Evolutionary conservation across 2,113 vertebrate species (phyloP).

Genomic region (Peromyscus polionotus): DNA sequence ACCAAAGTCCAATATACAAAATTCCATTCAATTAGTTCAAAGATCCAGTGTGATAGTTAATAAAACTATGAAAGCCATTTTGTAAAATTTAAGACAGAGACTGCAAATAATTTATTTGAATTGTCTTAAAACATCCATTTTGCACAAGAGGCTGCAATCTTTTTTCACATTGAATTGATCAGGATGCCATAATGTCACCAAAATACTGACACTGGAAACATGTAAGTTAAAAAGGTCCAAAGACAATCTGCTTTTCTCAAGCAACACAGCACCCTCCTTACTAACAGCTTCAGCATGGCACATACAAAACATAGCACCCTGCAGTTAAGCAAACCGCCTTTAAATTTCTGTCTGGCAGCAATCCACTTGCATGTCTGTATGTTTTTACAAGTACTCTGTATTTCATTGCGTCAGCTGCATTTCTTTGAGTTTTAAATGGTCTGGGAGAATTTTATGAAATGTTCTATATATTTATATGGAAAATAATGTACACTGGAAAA

Average conservation of each 20-base stretch:
- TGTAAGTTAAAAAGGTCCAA: constrained; percentile 71
- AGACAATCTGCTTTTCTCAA: constrained; percentile 80
- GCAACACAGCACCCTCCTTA: constrained; percentile 76
- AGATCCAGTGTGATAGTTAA: constrained; percentile 69
- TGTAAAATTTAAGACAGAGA: constrained; percentile 67
- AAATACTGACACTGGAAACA: constrained; percentile 70
- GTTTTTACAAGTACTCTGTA: constrained; percentile 85
- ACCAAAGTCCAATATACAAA: constrained; percentile 56
- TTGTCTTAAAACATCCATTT: constrained; percentile 72
- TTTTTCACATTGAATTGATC: constrained; percentile 62
- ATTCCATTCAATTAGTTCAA: constrained; percentile 66
- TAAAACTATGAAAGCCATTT: constrained; percentile 73
- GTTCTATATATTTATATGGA: constrained; percentile 86
- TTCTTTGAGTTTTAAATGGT: constrained; percentile 86
- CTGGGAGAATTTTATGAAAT: constrained; percentile 86
- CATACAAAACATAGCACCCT: constrained; percentile 77
- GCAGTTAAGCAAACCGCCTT: constrained; percentile 83
- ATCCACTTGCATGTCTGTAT: constrained; percentile 78
- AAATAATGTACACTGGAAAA: constrained; percentile 83
- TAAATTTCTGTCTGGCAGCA: constrained; percentile 85
- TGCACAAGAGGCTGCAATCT: constrained; percentile 41
- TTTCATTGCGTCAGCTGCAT: constrained; percentile 85
- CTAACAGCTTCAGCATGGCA: constrained; percentile 76
- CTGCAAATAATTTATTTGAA: constrained; percentile 56
- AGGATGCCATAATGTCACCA: constrained; percentile 67